These are phyloP conservation scores for Pempheris klunzingeri DNA, from an alignment of 2,797 vertebrate species.

Conservation along the genomic window DNA sequence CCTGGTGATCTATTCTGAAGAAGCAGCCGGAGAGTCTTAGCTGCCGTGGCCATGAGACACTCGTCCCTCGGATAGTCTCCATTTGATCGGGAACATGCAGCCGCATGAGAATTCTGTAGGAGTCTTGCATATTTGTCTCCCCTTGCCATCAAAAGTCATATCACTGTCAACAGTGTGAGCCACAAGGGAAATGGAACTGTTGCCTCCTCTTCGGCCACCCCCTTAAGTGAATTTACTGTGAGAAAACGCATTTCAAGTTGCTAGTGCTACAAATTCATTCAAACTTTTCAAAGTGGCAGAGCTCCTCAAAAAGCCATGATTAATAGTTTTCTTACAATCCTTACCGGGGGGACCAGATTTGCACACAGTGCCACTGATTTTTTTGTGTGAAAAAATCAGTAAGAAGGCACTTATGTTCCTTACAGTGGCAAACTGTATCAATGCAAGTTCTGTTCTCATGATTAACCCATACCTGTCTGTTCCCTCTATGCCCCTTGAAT, in stretches of 20 bases:
- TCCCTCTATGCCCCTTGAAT: too few relatives aligned
- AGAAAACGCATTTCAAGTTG: conserved; percentile 1
- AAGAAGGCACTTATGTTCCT: too few relatives aligned
- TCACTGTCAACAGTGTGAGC: conserved; percentile 6
- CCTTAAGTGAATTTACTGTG: background rate
- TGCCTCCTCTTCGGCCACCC: background rate
- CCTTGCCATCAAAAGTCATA: conserved; percentile 3
- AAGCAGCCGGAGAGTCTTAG: background rate
- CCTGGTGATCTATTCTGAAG: background rate
- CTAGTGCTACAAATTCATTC: background rate
- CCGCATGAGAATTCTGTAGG: conserved; percentile 4
- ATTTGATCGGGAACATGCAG: conserved; percentile 1
- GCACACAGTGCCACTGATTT: too few relatives aligned
- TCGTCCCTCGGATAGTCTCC: background rate
- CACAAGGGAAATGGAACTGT: background rate
- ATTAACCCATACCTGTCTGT: background rate
- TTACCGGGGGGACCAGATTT: too few relatives aligned
- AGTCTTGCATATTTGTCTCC: background rate
- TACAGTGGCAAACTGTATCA: background rate
- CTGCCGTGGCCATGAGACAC: background rate
- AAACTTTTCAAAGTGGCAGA: too few relatives aligned
- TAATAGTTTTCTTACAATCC: too few relatives aligned
- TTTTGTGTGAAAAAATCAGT: too few relatives aligned
- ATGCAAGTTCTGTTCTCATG: background rate
- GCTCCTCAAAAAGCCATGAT: too few relatives aligned